Conservation (phyloP, 2,797 vertebrate genomes). For the Novumbra hubbsi region DNA sequence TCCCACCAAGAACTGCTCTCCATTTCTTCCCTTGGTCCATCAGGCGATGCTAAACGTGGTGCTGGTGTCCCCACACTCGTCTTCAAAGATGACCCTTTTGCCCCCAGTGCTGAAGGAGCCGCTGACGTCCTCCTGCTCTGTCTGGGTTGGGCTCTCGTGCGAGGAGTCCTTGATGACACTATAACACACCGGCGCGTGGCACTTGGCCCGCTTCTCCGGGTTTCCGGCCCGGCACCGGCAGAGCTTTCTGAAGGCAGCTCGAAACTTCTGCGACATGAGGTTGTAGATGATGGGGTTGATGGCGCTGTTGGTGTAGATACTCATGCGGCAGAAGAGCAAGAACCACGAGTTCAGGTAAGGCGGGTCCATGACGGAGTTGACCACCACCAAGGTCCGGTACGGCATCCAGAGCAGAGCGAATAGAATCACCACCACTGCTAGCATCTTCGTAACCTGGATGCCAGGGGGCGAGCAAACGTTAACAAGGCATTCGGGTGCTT, state of each 20-base stretch:
- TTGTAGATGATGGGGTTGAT: constrained; percentile 89
- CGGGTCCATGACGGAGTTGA: constrained; percentile 86
- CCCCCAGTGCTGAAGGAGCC: constrained; percentile 29
- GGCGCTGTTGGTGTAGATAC: constrained; percentile 88
- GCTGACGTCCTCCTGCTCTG: constrained; percentile 68
- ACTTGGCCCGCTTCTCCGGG: constrained; percentile 43
- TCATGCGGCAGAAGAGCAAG: constrained; percentile 86
- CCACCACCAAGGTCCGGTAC: constrained; percentile 84
- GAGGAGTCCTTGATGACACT: constrained; percentile 75
- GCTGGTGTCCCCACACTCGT: constrained; percentile 33
- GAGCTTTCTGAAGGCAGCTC: constrained; percentile 79
- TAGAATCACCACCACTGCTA: constrained; percentile 84
- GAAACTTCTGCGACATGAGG: constrained; percentile 89
- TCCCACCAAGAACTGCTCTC: not conserved
- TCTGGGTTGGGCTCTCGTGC: constrained; percentile 67
- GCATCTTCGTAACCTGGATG: constrained; percentile 87
- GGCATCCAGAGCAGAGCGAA: constrained; percentile 90
- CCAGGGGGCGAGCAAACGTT: not conserved
- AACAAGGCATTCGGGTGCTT: not conserved
- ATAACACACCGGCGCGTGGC: constrained; percentile 72
- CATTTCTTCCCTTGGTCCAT: not conserved
- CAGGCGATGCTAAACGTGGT: constrained; percentile 47
- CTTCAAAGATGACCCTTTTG: constrained; percentile 48
- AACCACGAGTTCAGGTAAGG: constrained; percentile 85
- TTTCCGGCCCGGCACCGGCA: constrained; percentile 68